Percentiles rank a stretch among this genome's conserved stretches.
Evolutionary conservation across 2,113 vertebrate genomes (phyloP).

Genomic region (Pluvialis apricaria): DNA sequence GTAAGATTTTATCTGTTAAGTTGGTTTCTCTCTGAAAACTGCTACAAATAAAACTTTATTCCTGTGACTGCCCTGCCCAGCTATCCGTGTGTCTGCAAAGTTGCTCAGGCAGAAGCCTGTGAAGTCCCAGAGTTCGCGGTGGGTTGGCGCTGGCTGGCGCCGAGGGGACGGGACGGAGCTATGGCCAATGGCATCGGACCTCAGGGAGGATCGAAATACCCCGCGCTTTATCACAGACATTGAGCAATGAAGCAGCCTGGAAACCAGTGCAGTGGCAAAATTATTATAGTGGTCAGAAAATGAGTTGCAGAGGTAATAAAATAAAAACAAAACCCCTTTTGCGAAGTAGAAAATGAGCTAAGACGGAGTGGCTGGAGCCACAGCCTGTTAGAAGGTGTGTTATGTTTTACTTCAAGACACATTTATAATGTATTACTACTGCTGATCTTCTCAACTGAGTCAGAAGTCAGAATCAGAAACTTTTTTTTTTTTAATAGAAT

Average conservation of each 20-base stretch:
- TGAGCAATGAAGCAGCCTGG: neutral
- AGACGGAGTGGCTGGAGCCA: neutral
- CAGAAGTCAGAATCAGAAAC: neutral
- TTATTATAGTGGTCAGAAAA: neutral
- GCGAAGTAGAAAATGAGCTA: neutral
- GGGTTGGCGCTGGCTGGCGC: neutral
- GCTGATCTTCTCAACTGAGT: neutral
- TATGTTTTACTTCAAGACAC: neutral
- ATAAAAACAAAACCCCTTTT: neutral
- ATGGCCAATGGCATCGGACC: neutral
- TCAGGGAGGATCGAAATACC: neutral
- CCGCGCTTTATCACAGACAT: accelerated
- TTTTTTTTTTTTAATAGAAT: no score
- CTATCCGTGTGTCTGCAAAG: neutral
- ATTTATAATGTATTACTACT: neutral
- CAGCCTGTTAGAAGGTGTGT: neutral
- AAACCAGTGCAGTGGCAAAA: neutral
- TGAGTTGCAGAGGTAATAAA: neutral
- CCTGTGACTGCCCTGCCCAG: neutral
- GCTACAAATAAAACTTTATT: neutral
- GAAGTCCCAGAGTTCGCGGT: neutral
- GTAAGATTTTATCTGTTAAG: neutral
- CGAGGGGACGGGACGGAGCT: neutral
- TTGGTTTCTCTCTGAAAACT: neutral
- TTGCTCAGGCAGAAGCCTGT: neutral